Percentiles rank a stretch among this genome's conserved stretches.
These are phyloP conservation scores for Drosophila neonasuta DNA, from an alignment of 2,888 invertebrate genomes.

Conservation along the genomic window DNA sequence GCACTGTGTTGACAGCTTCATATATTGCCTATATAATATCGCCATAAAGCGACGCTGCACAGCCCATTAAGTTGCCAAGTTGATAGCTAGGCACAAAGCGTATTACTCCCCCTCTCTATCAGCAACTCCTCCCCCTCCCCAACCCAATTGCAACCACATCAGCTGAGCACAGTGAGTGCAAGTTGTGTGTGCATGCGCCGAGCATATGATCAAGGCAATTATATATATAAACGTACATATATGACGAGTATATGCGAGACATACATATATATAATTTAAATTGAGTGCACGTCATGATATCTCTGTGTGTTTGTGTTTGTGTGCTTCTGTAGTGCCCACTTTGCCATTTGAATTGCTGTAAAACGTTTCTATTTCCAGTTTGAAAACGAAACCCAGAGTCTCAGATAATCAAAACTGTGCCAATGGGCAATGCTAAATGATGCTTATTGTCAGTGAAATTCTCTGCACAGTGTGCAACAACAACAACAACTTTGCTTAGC, in stretches of 20 bases:
- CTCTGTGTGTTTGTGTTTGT: constrained; percentile 4
- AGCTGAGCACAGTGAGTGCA: constrained; percentile 15
- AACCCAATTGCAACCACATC: neutral
- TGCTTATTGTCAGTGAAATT: constrained; percentile 58
- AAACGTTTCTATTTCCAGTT: constrained; percentile 56
- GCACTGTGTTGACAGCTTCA: constrained; percentile 56
- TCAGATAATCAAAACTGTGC: constrained; percentile 62
- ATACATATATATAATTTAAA: constrained; percentile 58
- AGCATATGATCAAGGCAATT: constrained; percentile 73
- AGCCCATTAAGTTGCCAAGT: constrained; percentile 65
- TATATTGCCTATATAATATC: constrained; percentile 32
- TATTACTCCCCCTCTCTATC: neutral
- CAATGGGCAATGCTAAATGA: constrained; percentile 57
- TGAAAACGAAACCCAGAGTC: constrained; percentile 21
- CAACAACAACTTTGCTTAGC: constrained; percentile 1
- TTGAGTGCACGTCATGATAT: constrained; percentile 66
- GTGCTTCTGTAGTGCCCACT: constrained; percentile 31
- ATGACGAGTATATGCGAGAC: constrained; percentile 9
- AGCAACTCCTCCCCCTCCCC: neutral
- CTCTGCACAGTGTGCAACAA: constrained; percentile 19
- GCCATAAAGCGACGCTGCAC: constrained; percentile 53
- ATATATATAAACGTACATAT: constrained; percentile 46
- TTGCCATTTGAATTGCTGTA: constrained; percentile 54
- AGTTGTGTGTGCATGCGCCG: constrained; percentile 62
- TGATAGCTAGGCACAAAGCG: constrained; percentile 47